phyloP scores from a whole-genome alignment of 2,113 vertebrate genomes.

The Ciconia boyciana region DNA sequence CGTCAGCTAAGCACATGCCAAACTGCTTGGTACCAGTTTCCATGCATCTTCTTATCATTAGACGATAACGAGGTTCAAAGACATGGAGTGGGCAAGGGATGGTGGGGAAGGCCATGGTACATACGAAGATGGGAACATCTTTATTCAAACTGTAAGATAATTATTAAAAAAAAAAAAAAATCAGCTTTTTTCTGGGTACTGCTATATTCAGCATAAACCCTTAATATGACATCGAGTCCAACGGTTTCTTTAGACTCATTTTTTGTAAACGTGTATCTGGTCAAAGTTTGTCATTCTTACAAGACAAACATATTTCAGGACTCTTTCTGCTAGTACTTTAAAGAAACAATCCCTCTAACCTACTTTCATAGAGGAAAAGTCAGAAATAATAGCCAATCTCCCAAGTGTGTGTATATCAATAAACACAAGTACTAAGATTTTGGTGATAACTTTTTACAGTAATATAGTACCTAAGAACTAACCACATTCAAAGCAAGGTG shows the following conservation, averaged over 20 bases:
- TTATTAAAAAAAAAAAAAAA: neutral
- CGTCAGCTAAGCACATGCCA: conserved; percentile 91
- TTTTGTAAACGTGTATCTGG: accelerated
- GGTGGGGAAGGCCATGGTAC: conserved; percentile 93
- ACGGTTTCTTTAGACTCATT: neutral
- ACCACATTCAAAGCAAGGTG: neutral
- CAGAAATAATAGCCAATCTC: neutral
- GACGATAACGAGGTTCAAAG: conserved; percentile 89
- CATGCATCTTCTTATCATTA: conserved; percentile 94
- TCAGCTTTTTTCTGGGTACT: neutral
- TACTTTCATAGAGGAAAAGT: neutral
- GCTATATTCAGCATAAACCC: neutral
- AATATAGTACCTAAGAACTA: neutral
- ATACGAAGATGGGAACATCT: conserved; percentile 95
- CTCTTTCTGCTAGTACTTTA: neutral
- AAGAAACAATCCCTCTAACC: neutral
- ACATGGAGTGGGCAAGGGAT: conserved; percentile 91
- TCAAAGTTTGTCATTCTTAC: neutral
- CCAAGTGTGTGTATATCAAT: neutral
- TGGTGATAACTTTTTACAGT: neutral
- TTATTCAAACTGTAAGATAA: conserved; percentile 82
- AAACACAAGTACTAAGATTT: neutral
- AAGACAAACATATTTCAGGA: neutral
- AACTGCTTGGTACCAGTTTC: conserved; percentile 92
- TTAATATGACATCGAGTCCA: neutral